These are phyloP conservation scores for Clunio marinus DNA, from an alignment of 2,888 invertebrate species.

Conservation along the genomic window DNA sequence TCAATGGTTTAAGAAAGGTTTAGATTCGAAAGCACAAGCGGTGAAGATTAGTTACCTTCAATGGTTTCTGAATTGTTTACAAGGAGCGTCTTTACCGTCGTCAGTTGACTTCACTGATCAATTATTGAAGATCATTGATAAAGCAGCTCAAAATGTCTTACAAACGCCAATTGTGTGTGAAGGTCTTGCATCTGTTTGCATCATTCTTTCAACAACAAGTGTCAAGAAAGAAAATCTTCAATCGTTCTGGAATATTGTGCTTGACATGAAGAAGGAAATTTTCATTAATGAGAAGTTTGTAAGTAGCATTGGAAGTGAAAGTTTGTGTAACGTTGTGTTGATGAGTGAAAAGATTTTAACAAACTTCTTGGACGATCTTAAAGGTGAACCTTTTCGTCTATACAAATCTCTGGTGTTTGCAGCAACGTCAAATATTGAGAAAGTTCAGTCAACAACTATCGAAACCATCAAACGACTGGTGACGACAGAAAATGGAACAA, in stretches of 20 bases:
- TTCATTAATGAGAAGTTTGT: conserved; percentile 81
- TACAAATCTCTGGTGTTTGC: conserved; percentile 68
- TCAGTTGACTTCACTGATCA: conserved; percentile 56
- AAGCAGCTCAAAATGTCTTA: conserved; percentile 68
- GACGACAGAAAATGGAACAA: conserved; percentile 57
- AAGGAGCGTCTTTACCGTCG: conserved; percentile 53
- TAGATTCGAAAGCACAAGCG: conserved; percentile 66
- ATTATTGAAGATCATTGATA: conserved; percentile 67
- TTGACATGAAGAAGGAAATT: conserved; percentile 71
- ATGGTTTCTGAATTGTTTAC: conserved; percentile 65
- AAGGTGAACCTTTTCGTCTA: conserved; percentile 62
- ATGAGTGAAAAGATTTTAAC: conserved; percentile 68
- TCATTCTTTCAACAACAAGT: conserved; percentile 61
- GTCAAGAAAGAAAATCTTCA: conserved; percentile 52
- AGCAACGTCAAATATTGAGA: conserved; percentile 59
- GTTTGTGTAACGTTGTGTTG: conserved; percentile 64
- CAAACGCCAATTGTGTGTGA: conserved; percentile 68
- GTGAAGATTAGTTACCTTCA: conserved; percentile 77
- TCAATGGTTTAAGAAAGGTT: conserved; percentile 68
- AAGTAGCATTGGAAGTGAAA: conserved; percentile 66
- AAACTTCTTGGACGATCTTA: conserved; percentile 64
- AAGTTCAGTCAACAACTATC: conserved; percentile 61
- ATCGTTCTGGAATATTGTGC: conserved; percentile 65
- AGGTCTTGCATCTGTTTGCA: conserved; percentile 64
- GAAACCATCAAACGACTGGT: conserved; percentile 60